Evolutionary conservation across 2,888 invertebrate species (phyloP), one percentile per base, ranked within the genome.

Genomic region (Phoenoteleia sp.): DNA sequence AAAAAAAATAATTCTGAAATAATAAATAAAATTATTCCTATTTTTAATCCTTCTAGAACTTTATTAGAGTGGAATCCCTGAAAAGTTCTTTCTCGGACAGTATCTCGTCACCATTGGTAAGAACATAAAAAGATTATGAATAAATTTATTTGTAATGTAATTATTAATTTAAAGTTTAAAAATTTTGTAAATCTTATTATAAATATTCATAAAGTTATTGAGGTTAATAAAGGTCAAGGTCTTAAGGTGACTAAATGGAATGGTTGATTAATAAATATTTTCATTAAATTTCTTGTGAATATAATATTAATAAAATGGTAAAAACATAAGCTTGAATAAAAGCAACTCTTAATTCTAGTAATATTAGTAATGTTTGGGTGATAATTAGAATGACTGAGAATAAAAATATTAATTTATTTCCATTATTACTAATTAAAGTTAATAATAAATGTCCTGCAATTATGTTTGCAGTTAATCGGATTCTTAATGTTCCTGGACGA

Each of bases 381-480:
- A 95, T 6, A 49, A 87, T 69, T 60, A 87, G 17, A 25, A 77
- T 69, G 60, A 92, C 72, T 87, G 42, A 39, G 11, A 74, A 27
- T 6, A 77, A 6, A 25, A 94, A 88, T 86, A 94, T 89, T 85
- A 93, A 92, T 72, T 64, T 87, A 93, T 87, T 81, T 45, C 94
- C 94, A 2, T 94, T 94, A 86, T 94, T 94, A 80, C 95, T 95
- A 90, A 96, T 90, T 88, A 96, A 87, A 0, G 96, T 96, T 94
- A 96, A 93, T 91, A 96, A 87, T 93, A 97, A 91, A 92, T 97
- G 96, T 0, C 96, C 96, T 0, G 96, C 96, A 94, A 96, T 96
- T 95, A 97, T 96, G 94, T 97, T 97, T n/a, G 96, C 96, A 4
- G 96, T 95, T 94, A 97, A 91, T 86, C 96, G 96, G 79, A 97